phyloP scores from a whole-genome alignment of 2,797 vertebrate species.

The Bucorvus abyssinicus region DNA sequence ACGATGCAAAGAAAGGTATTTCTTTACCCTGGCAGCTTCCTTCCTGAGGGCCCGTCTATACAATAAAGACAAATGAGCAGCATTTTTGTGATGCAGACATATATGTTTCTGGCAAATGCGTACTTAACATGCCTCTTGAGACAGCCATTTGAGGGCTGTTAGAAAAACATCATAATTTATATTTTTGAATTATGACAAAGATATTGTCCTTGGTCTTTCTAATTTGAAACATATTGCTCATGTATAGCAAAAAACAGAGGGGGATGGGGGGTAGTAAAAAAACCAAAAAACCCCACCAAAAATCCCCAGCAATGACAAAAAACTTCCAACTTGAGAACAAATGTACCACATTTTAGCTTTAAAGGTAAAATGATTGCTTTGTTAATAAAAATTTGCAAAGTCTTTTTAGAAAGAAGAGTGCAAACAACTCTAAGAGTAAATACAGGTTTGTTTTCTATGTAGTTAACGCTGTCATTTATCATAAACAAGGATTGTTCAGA shows the following conservation, averaged over 20 bases:
- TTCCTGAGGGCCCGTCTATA: not conserved
- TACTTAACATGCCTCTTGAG: not conserved
- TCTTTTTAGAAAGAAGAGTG: not conserved
- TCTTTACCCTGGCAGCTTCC: not conserved
- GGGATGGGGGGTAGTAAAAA: too few relatives aligned
- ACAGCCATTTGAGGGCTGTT: not conserved
- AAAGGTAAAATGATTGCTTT: not conserved
- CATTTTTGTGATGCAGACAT: not conserved
- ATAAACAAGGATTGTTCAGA: not conserved
- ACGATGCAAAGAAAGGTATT: not conserved
- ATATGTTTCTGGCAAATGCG: not conserved
- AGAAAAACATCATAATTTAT: not conserved
- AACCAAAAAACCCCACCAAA: rapidly evolving
- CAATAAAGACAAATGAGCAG: not conserved
- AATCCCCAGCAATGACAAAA: not conserved
- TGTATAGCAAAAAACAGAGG: not conserved
- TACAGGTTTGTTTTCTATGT: not conserved
- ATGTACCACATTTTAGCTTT: not conserved
- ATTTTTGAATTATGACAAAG: not conserved
- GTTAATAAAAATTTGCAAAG: not conserved
- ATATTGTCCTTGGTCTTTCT: not conserved
- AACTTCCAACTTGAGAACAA: not conserved
- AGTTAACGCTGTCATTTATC: not conserved
- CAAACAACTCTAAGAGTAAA: not conserved
- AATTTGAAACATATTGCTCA: not conserved